Base-by-base conservation (phyloP, 2,113 vertebrate genomes). In the Scortum barcoo region DNA sequence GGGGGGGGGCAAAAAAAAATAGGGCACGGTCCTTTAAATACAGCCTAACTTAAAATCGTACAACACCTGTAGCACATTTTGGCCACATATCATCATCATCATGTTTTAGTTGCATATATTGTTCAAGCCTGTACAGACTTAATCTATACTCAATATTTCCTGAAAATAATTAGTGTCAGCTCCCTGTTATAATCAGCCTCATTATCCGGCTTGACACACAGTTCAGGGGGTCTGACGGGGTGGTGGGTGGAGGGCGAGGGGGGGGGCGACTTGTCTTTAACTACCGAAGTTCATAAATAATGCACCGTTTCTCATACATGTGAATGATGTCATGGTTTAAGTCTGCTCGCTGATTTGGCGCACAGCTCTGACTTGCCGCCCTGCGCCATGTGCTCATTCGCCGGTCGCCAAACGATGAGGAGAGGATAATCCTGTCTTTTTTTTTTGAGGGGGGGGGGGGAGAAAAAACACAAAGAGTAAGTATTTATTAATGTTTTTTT, bases 271-370 rank as follows among this genome's bases (percentile, higher is more conserved):
- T 58, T 19, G 30, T 74, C 30, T 54, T 46, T 26, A 30, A 68
- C 61, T 36, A 22, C 38, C 8, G 13, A 46, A 50, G 26, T 63
- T 61, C 69, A 90, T 92, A 53, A 83, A 93, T 92, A 84, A 85
- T 92, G 40, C 76, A 92, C 24, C 19, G 16, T 60, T 73, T 77
- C 67, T 40, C 76, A 80, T 70, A 70, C 54, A 82, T 74, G 85
- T 28, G 87, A 62, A 88, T 94, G 92, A 94, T 93, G 93, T 94
- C 87, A 94, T 93, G 83, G 51, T 71, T 54, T 44, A 48, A 63
- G 50, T 78, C 90, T 81, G 77, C 87, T 72, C n/a, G 63, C 70
- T 90, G 91, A 92, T 88, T 91, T 78, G 89, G 84, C 57, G 72
- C 28, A 69, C 72, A 58, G 62, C 63, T 69, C 70, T 38, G 74